Conservation (phyloP, 2,888 invertebrate genomes). For the Caenorhabditis sp. region DNA sequence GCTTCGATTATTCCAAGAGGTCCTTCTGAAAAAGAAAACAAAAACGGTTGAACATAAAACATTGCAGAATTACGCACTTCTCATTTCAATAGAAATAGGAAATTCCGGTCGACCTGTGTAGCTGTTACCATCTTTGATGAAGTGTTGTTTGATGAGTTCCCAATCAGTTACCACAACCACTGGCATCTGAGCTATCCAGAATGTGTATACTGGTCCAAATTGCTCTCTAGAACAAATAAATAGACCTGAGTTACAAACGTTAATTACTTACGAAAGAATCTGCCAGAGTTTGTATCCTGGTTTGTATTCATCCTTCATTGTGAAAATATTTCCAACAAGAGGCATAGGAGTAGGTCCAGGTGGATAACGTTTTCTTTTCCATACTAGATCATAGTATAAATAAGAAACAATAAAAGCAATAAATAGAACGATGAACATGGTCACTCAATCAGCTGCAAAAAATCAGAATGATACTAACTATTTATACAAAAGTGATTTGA, state of each 20-base stretch:
- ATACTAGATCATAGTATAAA: constrained; percentile 25
- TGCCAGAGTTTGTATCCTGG: constrained; percentile 38
- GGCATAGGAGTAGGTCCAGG: constrained; percentile 41
- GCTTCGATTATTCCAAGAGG: constrained; percentile 27
- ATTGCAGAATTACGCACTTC: background rate
- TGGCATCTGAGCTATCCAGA: constrained; percentile 35
- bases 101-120: constrained; percentile 34
- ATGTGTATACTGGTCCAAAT: constrained; percentile 40
- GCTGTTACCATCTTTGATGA: constrained; percentile 34
- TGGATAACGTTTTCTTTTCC: constrained; percentile 33
- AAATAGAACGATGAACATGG: background rate
- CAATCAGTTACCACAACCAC: constrained; percentile 40
- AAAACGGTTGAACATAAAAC: no score
- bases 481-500: background rate
- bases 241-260: no score
- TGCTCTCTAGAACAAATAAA: constrained; percentile 11
- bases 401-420: background rate
- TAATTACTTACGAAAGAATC: constrained; percentile 19
- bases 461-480: background rate
- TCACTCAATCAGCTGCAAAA: background rate
- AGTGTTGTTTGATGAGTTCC: constrained; percentile 29
- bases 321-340: constrained; percentile 26
- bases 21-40: constrained; percentile 6
- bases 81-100: constrained; percentile 26
- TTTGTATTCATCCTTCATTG: constrained; percentile 18